Evolutionary conservation across 2,888 invertebrate genomes (phyloP), one percentile per base, ranked within the genome.

Genomic region (Coelogynopora nodosa): DNA sequence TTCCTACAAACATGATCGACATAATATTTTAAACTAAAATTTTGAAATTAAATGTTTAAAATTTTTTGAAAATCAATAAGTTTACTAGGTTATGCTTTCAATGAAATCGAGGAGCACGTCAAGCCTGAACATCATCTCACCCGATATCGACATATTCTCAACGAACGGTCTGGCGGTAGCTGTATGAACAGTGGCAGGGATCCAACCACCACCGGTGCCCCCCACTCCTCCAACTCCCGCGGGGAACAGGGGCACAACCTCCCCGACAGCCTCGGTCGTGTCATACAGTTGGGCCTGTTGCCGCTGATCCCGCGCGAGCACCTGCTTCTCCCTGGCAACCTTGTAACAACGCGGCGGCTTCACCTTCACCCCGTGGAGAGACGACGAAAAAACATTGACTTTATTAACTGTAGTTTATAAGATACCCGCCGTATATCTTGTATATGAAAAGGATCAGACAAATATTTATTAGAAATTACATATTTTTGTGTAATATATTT

Each of bases 271-370:
- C 18, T 10, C 18, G 18, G 5, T 18, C 49, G 5, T 49, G 5
- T 74, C 74, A 5, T 5, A 13, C 23, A 2, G 18, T 26, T 74
- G 2, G 2, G 2, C 23, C 74, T 5, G 18, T 26, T 74, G 18
- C 23, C 27, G 18, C 74, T 74, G 18, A 10, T 74, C 74, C 74
- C 27, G 18, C 74, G 5, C 74, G 18, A 10, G 5, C 18, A 26
- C 74, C 74, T 74, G 74, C 74, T 74, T 74, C 74, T 74, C 74
- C 23, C 74, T 5, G 23, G 74, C 74, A 2, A 74, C 74, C 74
- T 74, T 26, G 27, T 74, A 74, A 26, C 74, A 74, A 5, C 74
- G 74, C 10, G 74, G 74, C 18, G 74, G 74, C 27, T 74, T 74
- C 10, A 18, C 49, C 49, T 49, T 18, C 49, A 5, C 49, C 10